These are phyloP conservation scores for Apodemia mormo DNA, from an alignment of 2,888 invertebrate species.

Conservation along the genomic window DNA sequence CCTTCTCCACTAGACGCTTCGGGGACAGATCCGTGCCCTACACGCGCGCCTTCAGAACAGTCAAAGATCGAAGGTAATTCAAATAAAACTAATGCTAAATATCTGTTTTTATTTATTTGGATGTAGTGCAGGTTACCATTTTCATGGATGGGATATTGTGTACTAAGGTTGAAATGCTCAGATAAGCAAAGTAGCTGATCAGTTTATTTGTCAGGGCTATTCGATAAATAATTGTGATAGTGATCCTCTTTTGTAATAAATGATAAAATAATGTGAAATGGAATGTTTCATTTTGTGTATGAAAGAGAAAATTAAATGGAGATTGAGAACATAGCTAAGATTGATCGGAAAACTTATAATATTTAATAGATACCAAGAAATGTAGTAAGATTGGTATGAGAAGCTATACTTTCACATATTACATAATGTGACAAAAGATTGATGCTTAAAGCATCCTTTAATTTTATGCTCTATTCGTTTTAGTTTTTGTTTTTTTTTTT, in stretches of 20 bases:
- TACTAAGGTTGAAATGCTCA: constrained; percentile 14
- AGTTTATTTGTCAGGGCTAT: neutral
- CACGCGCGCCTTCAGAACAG: constrained; percentile 69
- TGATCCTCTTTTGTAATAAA: neutral
- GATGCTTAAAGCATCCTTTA: neutral
- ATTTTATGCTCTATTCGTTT: no score
- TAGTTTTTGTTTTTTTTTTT: neutral
- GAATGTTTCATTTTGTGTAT: neutral
- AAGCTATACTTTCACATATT: neutral
- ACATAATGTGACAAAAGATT: neutral
- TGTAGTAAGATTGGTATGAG: neutral
- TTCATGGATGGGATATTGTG: neutral
- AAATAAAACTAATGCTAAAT: constrained; percentile 49
- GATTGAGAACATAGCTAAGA: neutral
- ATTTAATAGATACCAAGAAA: neutral
- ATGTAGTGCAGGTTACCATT: constrained; percentile 15
- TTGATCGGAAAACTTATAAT: no score
- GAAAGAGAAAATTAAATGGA: neutral
- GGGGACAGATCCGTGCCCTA: constrained; percentile 66
- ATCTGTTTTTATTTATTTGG: constrained; percentile 45
- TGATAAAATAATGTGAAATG: neutral
- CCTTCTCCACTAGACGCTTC: constrained; percentile 65
- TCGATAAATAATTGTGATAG: neutral
- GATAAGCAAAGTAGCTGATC: neutral
- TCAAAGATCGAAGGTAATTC: constrained; percentile 78